Conservation (phyloP, 2,797 vertebrate genomes). For the Falco cherrug region DNA sequence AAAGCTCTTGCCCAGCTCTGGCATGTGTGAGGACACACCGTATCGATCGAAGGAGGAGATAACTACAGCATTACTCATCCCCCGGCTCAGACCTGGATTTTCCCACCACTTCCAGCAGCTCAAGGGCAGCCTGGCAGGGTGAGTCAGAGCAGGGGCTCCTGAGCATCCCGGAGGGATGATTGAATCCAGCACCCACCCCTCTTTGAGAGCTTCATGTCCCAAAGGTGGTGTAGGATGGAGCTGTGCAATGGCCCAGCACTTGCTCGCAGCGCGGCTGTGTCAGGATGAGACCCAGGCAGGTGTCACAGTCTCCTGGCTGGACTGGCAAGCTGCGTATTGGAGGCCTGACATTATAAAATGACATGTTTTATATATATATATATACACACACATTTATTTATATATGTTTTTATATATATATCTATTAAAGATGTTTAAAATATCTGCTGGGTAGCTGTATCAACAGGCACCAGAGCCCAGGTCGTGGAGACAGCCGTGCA, state of each 20-base stretch:
- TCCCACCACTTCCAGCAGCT: conserved; percentile 47
- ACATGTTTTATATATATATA: too few relatives aligned
- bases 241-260: not conserved
- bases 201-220: not conserved
- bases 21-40: conserved; percentile 26
- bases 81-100: conserved; percentile 12
- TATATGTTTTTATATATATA: too few relatives aligned
- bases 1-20: conserved; percentile 34
- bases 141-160: not conserved
- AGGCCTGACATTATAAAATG: not conserved
- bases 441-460: not conserved
- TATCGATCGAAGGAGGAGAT: conserved; percentile 32
- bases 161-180: not conserved
- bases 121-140: not conserved
- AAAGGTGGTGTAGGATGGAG: not conserved
- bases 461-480: not conserved
- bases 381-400: too few relatives aligned
- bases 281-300: not conserved
- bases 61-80: conserved; percentile 46
- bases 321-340: too few relatives aligned
- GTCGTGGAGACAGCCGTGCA: accelerated
- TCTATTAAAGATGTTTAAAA: too few relatives aligned
- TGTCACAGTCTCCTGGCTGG: not conserved
- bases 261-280: too few relatives aligned
- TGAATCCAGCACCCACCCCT: not conserved